phyloP scores from a whole-genome alignment of 2,797 vertebrate species.

The Pachyuromys duprasi region DNA sequence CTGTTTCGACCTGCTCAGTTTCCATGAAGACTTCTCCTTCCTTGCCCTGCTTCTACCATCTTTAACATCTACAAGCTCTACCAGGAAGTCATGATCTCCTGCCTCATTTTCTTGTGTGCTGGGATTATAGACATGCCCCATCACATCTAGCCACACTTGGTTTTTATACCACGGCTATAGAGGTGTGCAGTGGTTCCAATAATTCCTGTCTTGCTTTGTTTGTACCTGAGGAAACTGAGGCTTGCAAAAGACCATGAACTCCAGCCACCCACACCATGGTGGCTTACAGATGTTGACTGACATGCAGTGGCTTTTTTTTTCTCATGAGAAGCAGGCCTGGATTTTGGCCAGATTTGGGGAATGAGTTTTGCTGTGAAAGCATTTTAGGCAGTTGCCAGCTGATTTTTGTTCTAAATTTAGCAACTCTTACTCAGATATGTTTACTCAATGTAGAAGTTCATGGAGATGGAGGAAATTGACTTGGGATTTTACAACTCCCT shows the following conservation, averaged over 20 bases:
- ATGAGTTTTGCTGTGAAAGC: conserved; percentile 32
- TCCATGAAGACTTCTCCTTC: not conserved
- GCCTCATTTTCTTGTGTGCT: not conserved
- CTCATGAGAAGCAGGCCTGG: conserved; percentile 31
- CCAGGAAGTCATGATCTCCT: not conserved
- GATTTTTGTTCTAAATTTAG: conserved; percentile 66
- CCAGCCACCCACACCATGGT: not conserved
- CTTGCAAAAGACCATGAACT: no score
- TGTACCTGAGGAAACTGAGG: not conserved
- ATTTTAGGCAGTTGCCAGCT: conserved; percentile 45
- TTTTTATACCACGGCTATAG: no score
- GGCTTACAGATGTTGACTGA: not conserved
- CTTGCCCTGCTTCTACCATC: not conserved
- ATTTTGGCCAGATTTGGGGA: not conserved
- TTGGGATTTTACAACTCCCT: conserved; percentile 59
- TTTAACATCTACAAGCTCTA: not conserved
- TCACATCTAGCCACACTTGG: rapidly evolving
- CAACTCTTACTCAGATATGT: conserved; percentile 50
- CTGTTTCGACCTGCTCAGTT: not conserved
- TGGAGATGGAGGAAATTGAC: conserved; percentile 36
- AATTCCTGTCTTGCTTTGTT: not conserved
- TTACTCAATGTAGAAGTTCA: conserved; percentile 49
- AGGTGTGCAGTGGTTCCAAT: not conserved
- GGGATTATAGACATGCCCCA: not conserved
- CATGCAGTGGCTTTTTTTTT: not conserved